Conservation (phyloP, 2,113 vertebrate genomes). For the Sylvietta virens region DNA sequence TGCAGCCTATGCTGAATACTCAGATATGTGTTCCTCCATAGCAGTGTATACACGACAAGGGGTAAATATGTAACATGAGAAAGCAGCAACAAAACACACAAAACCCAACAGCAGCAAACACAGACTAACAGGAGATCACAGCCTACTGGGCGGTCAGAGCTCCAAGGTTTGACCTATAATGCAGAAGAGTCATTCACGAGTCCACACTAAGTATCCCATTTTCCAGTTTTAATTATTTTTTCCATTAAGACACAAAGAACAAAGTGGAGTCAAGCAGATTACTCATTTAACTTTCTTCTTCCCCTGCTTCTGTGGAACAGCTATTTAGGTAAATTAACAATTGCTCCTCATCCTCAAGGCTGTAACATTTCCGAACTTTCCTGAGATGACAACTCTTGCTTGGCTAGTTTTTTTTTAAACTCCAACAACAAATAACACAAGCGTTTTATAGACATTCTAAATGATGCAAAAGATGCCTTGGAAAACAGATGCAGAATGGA, state of each 20-base stretch:
- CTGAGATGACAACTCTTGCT: background rate
- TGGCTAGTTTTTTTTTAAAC: background rate
- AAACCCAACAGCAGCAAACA: background rate
- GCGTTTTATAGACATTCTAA: background rate
- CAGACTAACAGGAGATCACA: background rate
- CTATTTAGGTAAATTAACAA: background rate
- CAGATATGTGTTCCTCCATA: background rate
- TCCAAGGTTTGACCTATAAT: background rate
- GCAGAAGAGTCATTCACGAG: rapidly evolving
- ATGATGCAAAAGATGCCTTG: background rate
- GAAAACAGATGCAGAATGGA: background rate
- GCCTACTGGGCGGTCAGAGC: background rate
- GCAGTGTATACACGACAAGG: background rate
- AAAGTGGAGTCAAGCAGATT: background rate
- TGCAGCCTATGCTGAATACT: rapidly evolving
- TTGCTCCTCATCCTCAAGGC: background rate
- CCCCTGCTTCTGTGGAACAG: background rate
- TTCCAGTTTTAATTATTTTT: background rate
- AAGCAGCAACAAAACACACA: background rate
- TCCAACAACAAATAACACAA: background rate
- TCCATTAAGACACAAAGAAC: background rate
- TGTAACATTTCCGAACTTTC: background rate
- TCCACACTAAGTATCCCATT: background rate
- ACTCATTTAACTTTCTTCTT: background rate
- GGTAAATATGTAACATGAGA: background rate